Base-by-base conservation (phyloP, 2,797 vertebrate species). In the Tachyglossus aculeatus region DNA sequence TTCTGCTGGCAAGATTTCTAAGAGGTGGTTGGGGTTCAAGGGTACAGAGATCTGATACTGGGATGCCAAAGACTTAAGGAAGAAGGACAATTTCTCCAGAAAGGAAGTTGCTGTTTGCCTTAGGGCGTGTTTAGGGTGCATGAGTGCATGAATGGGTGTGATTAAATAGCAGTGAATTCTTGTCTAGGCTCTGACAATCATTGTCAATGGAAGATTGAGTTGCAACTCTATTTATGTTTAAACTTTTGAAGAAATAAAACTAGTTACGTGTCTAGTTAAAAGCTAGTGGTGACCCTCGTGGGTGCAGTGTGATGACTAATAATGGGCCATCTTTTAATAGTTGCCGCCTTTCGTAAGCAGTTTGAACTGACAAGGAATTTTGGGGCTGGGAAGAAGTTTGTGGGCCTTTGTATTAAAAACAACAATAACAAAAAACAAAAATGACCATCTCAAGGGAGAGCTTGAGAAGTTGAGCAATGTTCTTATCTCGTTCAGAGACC, bases 181-280 rank as follows among this genome's bases (percentile, higher is more conserved):
- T 87, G 78, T 71, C 67, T 88, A 90, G 90, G 92, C 92, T 93
- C 84, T 0, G 90, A 93, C 92, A 93, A 93, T 93, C 92, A 92
- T 82, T 87, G 89, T 89, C 91, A 91, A 90, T 84, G 89, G 82
- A 87, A 90, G 88, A 91, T 90, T 87, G 82, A 88, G 88, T 90
- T 92, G 92, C 91, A 90, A 85, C 73, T 90, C 86, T 93, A 93
- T 93, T 93, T 93, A 93, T 93, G 88, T 87, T 80, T 88, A 87
- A 84, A 90, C 86, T 61, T 14, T 84, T 90, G 86, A 88, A 86
- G 80, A 86, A 86, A 88, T 87, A 85, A 90, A 88, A 61, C 57
- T 85, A 86, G 89, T 71, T 82, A 81, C 77, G 64, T 90, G 80
- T 88, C 88, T 73, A 71, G 71, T 84, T 27, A 88, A 83, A 61